Conservation (phyloP, 1,140 invertebrate genomes). For the Chelonus insularis region DNA sequence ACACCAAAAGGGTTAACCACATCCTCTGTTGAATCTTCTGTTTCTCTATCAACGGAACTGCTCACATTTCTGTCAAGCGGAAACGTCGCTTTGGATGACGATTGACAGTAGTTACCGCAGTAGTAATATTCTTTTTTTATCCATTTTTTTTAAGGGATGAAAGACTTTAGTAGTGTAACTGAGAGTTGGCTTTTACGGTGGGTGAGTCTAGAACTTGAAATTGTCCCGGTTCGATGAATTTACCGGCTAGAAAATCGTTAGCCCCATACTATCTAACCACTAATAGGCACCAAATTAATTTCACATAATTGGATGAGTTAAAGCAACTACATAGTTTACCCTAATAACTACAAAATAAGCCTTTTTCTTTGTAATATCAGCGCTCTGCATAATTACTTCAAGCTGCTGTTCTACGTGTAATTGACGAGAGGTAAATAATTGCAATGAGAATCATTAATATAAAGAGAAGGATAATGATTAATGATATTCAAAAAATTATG, state of each 20-base stretch:
- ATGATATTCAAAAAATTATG: background rate
- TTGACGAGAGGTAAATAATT: too few species aligned
- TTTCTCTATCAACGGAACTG: slow-evolving; percentile 33
- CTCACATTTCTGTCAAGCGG: background rate
- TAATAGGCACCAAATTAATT: slow-evolving; percentile 58
- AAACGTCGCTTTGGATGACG: background rate
- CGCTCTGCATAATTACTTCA: background rate
- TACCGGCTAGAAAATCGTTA: slow-evolving; percentile 47
- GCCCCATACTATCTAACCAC: slow-evolving; percentile 35
- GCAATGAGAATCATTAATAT: too few species aligned
- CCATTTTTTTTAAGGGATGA: slow-evolving; percentile 26
- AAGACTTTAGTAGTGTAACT: background rate
- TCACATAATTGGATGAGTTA: slow-evolving; percentile 52
- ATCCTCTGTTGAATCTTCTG: slow-evolving; percentile 36
- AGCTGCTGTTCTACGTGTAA: too few species aligned
- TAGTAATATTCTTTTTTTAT: background rate
- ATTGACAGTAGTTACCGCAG: too few species aligned
- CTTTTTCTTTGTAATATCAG: slow-evolving; percentile 37
- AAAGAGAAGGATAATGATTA: too few species aligned
- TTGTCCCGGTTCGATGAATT: slow-evolving; percentile 36
- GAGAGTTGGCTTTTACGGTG: slow-evolving; percentile 24
- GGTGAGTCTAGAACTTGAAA: slow-evolving; percentile 24
- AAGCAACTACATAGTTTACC: slow-evolving; percentile 47
- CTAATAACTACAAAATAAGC: slow-evolving; percentile 57
- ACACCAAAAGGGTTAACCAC: slow-evolving; percentile 42